These are phyloP conservation scores for Diadophis punctatus DNA, from an alignment of 2,113 vertebrate species.

Conservation along the genomic window DNA sequence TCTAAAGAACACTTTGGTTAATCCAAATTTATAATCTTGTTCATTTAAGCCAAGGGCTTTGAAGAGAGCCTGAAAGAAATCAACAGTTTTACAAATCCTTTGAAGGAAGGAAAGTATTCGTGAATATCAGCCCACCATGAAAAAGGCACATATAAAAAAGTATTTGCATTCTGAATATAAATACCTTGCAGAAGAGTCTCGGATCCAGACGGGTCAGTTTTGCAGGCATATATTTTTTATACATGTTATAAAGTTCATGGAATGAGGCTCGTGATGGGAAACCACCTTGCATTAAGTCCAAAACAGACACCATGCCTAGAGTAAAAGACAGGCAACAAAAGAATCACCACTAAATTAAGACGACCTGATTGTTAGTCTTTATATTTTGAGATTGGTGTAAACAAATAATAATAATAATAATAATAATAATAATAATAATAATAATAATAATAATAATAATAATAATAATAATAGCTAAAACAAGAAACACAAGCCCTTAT, in stretches of 20 bases:
- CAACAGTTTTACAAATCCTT: constrained; percentile 23
- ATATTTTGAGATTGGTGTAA: not conserved
- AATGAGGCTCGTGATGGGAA: constrained; percentile 96
- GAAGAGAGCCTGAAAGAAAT: constrained; percentile 85
- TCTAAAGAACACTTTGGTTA: constrained; percentile 96
- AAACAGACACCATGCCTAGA: constrained; percentile 94
- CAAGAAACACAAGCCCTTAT: not conserved
- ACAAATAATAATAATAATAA: not conserved
- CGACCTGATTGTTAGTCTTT: not conserved
- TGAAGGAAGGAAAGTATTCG: not conserved
- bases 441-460: not conserved
- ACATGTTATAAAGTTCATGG: constrained; percentile 99
- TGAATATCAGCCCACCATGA: constrained; percentile 4
- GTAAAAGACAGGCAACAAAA: constrained; percentile 15
- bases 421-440: not conserved
- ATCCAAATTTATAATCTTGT: constrained; percentile 96
- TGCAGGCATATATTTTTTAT: constrained; percentile 93
- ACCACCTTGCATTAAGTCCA: constrained; percentile 98
- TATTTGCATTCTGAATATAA: not conserved
- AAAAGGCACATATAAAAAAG: not conserved
- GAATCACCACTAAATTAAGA: not conserved
- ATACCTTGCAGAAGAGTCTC: constrained; percentile 95
- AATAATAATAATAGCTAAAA: not conserved
- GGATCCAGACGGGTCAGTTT: constrained; percentile 92
- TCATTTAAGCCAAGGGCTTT: constrained; percentile 96